Evolutionary conservation across 2,113 vertebrate genomes (phyloP), one percentile per base, ranked within the genome.

Genomic region (Gasterosteus nipponicus): DNA sequence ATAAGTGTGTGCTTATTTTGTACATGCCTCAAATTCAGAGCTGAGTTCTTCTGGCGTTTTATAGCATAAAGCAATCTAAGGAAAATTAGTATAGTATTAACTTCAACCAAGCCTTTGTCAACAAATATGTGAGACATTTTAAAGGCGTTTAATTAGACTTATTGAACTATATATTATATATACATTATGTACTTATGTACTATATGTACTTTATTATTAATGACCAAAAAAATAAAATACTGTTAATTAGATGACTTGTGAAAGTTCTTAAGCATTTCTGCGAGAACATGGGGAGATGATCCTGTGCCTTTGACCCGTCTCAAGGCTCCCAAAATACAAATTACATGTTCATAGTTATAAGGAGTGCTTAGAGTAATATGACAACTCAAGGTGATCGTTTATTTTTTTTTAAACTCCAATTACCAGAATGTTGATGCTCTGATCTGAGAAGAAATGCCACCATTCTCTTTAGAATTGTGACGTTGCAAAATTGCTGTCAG

Each of bases 311-410:
- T 58, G 56, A 86, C 73, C 57, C 69, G 63, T 85, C 80, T 80
- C 72, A 80, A 80, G 82, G 41, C 78, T 87, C 79, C 76, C 84
- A 77, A 56, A 78, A 66, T 73, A 81, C 77, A 62, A 89, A 88
- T 85, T 92, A 80, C 84, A 88, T 26, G 89, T 87, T 89, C 88
- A 86, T 91, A 93, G 93, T 93, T 92, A 92, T 87, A 92, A 84
- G 56, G 78, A 93, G 92, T 93, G 91, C 92, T 93, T 91, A 54
- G 3, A 56, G 53, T 56, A 90, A 94, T 93, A 92, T 94, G 90
- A 93, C 92, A 89, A 91, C 75, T 69, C 86, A 69, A 83, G 88
- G 89, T 91, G 90, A 85, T 79, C 78, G 81, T 88, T 87, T 92
- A 87, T 90, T 75, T 86, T 86, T 92, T 85, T 91, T 73, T 69